phyloP scores from a whole-genome alignment of 2,888 invertebrate genomes.

The Myopa tessellatipennis region DNA sequence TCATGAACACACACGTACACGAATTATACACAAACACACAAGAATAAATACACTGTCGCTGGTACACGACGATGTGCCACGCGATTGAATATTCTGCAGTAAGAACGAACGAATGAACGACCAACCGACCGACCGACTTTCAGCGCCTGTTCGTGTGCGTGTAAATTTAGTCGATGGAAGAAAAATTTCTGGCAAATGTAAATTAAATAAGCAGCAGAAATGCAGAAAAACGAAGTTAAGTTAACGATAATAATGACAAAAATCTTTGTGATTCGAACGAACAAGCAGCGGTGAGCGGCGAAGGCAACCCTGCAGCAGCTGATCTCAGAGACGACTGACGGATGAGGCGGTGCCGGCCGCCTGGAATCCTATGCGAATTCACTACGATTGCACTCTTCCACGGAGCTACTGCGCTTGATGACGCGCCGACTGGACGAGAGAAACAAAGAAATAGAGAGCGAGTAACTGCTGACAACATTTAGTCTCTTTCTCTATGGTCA shows the following conservation, averaged over 20 bases:
- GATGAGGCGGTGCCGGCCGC: constrained; percentile 31
- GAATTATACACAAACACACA: constrained; percentile 32
- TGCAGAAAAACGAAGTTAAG: neutral
- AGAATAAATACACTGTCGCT: constrained; percentile 21
- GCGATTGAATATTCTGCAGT: constrained; percentile 17
- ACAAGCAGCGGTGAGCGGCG: constrained; percentile 34
- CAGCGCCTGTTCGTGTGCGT: neutral
- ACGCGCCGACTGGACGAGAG: neutral
- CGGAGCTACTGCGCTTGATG: neutral
- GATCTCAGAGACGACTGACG: constrained; percentile 60
- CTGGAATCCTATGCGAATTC: constrained; percentile 12
- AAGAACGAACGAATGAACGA: neutral
- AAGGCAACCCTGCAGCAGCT: constrained; percentile 58
- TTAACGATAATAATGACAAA: constrained; percentile 18
- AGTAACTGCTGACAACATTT: constrained; percentile 50
- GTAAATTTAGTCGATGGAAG: neutral
- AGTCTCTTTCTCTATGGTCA: neutral
- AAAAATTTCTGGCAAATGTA: neutral
- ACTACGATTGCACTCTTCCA: constrained; percentile 1
- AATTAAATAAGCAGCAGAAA: neutral
- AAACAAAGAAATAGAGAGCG: constrained; percentile 44
- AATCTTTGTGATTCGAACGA: constrained; percentile 23
- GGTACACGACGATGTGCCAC: constrained; percentile 17
- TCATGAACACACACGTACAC: constrained; percentile 1
- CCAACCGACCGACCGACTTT: constrained; percentile 14